These are phyloP conservation scores for Lysiphlebus fabarum DNA, from an alignment of 1,140 invertebrate genomes.

Conservation along the genomic window DNA sequence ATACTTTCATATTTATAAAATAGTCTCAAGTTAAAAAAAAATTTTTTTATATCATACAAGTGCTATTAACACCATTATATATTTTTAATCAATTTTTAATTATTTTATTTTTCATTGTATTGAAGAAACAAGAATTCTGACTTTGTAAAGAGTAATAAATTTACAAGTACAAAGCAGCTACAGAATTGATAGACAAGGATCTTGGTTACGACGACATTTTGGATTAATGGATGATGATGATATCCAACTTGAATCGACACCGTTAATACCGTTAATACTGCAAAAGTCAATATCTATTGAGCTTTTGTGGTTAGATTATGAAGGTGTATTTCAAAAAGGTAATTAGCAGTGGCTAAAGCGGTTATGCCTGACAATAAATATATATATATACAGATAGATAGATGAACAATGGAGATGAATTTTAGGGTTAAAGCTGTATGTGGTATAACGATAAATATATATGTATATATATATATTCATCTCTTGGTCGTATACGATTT, in stretches of 20 bases:
- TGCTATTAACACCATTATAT: no score
- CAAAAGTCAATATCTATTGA: background rate
- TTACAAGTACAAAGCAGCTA: no score
- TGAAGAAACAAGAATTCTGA: no score
- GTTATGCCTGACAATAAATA: slow-evolving; percentile 36
- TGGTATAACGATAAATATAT: no score
- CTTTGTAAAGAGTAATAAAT: no score
- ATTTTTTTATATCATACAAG: no score
- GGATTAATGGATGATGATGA: slow-evolving; percentile 8
- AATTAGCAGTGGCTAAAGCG: slow-evolving; percentile 47
- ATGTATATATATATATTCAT: no score
- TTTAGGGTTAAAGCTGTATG: no score
- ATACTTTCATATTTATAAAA: no score
- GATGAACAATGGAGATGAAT: slow-evolving; percentile 46
- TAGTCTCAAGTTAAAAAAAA: no score
- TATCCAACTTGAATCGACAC: slow-evolving; percentile 2
- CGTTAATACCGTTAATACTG: slow-evolving; percentile 9
- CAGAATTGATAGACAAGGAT: slow-evolving; percentile 7
- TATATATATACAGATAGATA: slow-evolving; percentile 26
- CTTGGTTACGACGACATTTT: background rate
- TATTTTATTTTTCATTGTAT: no score
- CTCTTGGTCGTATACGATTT: background rate
- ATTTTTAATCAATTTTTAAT: no score
- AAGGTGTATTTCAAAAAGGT: slow-evolving; percentile 32
- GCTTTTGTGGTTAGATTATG: background rate